phyloP scores from a whole-genome alignment of 1,140 invertebrate genomes.

The Anthonomus grandis region DNA sequence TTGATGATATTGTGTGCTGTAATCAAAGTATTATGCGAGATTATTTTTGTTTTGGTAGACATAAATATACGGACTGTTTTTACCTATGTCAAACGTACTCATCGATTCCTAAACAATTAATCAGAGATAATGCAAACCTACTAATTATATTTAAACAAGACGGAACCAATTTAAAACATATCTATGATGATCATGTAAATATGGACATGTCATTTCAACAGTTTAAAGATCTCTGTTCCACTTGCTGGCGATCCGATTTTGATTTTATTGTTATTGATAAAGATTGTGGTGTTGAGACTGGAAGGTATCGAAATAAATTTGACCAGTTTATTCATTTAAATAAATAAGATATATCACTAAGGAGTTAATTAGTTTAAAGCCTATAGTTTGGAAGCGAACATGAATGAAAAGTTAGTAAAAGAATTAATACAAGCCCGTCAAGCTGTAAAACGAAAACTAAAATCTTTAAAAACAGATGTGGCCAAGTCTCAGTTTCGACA shows the following conservation, averaged over 20 bases:
- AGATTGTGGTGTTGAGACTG: conserved; percentile 35
- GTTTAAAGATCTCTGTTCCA: conserved; percentile 42
- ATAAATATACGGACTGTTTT: conserved; percentile 43
- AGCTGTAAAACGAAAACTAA: conserved; percentile 5
- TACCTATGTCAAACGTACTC: conserved; percentile 47
- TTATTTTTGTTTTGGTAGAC: conserved; percentile 45
- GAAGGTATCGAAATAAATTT: conserved; percentile 41
- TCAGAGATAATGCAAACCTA: conserved; percentile 48
- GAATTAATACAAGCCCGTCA: conserved; percentile 3
- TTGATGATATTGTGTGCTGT: conserved; percentile 45
- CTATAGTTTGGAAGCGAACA: not conserved
- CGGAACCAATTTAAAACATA: conserved; percentile 47
- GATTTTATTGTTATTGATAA: conserved; percentile 42
- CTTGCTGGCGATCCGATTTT: conserved; percentile 38
- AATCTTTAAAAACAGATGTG: not conserved
- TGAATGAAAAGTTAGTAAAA: conserved; percentile 1
- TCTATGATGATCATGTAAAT: conserved; percentile 46
- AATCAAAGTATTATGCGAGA: conserved; percentile 43
- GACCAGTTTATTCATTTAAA: conserved; percentile 28
- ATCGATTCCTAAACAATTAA: conserved; percentile 47
- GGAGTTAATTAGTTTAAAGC: not conserved
- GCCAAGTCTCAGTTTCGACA: not conserved
- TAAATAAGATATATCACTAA: conserved; percentile 9
- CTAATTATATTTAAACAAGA: conserved; percentile 48
- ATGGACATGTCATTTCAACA: conserved; percentile 42